Percentiles rank a stretch among this genome's conserved stretches.
Conservation (phyloP, 1,140 invertebrate species). For the Drosophila melanica region DNA sequence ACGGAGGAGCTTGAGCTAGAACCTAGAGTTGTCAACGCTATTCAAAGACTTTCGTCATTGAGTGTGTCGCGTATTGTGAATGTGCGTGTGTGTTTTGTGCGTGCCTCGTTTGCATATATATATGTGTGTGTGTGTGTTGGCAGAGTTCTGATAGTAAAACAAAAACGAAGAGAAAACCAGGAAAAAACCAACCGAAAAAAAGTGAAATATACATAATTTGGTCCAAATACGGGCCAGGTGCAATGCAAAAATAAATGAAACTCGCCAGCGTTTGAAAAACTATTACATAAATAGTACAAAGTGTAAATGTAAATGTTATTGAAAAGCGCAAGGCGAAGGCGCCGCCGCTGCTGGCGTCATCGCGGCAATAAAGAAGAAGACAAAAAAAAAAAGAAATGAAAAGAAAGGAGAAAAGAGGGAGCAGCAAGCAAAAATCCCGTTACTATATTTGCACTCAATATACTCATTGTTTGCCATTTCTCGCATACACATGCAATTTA, state of each 20-base stretch:
- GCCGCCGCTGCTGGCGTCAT: constrained; percentile 68
- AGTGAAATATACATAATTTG: constrained; percentile 65
- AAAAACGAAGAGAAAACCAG: constrained; percentile 52
- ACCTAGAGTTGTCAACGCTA: constrained; percentile 76
- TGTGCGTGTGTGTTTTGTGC: constrained; percentile 56
- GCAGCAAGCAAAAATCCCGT: constrained; percentile 53
- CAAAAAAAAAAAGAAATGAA: constrained; percentile 40
- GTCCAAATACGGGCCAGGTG: constrained; percentile 29
- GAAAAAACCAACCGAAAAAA: constrained; percentile 56
- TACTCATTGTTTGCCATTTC: constrained; percentile 49
- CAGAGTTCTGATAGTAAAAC: constrained; percentile 70
- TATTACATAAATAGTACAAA: constrained; percentile 81
- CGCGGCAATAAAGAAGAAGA: constrained; percentile 61
- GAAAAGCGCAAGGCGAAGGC: constrained; percentile 68
- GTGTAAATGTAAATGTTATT: constrained; percentile 77
- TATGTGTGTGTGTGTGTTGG: constrained; percentile 63
- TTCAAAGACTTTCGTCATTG: constrained; percentile 83
- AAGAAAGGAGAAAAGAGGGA: constrained; percentile 50
- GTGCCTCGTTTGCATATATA: constrained; percentile 58
- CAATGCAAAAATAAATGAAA: constrained; percentile 25
- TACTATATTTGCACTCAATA: constrained; percentile 60
- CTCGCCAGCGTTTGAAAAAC: constrained; percentile 66
- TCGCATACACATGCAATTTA: constrained; percentile 23
- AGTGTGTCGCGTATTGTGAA: constrained; percentile 56
- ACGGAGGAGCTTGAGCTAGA: constrained; percentile 71